Conservation (phyloP, 1,140 invertebrate species). For the Drosophila lini region DNA sequence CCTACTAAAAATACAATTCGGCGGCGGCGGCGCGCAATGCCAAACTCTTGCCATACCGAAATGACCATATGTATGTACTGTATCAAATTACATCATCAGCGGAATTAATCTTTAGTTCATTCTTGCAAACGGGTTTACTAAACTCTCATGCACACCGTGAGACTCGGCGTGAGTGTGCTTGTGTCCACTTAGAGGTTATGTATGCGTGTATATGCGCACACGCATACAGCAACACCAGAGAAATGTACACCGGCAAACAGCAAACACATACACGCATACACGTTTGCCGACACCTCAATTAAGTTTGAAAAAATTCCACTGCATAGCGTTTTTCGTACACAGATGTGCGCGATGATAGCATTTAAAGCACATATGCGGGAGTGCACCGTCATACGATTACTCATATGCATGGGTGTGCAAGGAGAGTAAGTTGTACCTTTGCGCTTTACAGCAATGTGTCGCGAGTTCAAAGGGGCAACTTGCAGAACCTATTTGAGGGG, state of each 20-base stretch:
- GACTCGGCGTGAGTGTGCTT: conserved; percentile 7
- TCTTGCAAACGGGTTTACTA: conserved; percentile 68
- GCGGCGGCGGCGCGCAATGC: conserved; percentile 1
- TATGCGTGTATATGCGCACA: conserved; percentile 27
- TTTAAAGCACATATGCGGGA: conserved; percentile 5
- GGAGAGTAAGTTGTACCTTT: conserved; percentile 9
- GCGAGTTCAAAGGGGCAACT: conserved; percentile 3
- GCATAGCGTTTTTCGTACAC: conserved; percentile 14
- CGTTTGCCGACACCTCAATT: conserved; percentile 34
- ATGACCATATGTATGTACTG: conserved; percentile 15
- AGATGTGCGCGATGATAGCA: conserved; percentile 19
- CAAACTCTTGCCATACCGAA: neutral
- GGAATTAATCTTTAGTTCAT: conserved; percentile 61
- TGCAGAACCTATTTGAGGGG: neutral
- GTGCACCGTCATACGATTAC: conserved; percentile 30
- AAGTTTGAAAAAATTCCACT: conserved; percentile 39
- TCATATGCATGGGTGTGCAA: conserved; percentile 22
- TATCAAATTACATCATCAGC: conserved; percentile 69
- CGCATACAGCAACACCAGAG: conserved; percentile 1
- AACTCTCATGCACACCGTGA: conserved; percentile 38
- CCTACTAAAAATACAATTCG: conserved; percentile 24
- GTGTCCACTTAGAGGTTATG: conserved; percentile 46
- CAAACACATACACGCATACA: conserved; percentile 6
- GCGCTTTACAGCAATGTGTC: neutral
- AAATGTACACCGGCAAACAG: conserved; percentile 30